phyloP scores from a whole-genome alignment of 2,113 vertebrate species.

The Hypocryptadius cinnamomeus region DNA sequence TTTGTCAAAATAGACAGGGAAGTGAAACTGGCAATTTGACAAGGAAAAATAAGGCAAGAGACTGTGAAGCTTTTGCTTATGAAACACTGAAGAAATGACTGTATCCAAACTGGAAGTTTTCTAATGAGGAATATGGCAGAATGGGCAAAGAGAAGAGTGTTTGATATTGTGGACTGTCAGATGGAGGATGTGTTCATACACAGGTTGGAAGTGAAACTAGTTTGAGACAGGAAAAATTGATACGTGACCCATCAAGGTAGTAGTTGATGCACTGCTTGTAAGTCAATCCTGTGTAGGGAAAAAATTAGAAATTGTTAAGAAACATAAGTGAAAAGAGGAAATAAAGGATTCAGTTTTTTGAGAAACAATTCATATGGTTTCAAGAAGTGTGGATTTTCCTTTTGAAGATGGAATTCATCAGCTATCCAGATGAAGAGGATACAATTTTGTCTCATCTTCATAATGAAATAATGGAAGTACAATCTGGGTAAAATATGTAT shows the following conservation, averaged over 20 bases:
- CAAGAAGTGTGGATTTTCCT: slow-evolving; percentile 18
- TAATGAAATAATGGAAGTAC: neutral
- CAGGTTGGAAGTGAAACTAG: neutral
- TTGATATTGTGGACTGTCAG: neutral
- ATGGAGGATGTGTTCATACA: rapidly evolving
- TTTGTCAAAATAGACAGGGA: neutral
- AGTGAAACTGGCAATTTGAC: neutral
- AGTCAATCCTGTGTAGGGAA: neutral
- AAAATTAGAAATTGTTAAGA: neutral
- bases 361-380: slow-evolving; percentile 19
- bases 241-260: neutral
- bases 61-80: neutral
- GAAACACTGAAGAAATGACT: neutral
- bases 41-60: neutral
- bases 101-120: neutral
- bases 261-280: neutral
- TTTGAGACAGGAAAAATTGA: neutral
- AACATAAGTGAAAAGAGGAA: neutral
- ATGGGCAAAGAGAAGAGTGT: neutral
- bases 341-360: neutral
- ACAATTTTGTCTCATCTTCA: neutral
- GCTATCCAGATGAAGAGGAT: slow-evolving; percentile 31
- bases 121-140: neutral
- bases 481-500: neutral
- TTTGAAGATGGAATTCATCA: slow-evolving; percentile 29